Evolutionary conservation across 2,113 vertebrate genomes (phyloP), one percentile per base, ranked within the genome.

Genomic region (Prionailurus viverrinus): DNA sequence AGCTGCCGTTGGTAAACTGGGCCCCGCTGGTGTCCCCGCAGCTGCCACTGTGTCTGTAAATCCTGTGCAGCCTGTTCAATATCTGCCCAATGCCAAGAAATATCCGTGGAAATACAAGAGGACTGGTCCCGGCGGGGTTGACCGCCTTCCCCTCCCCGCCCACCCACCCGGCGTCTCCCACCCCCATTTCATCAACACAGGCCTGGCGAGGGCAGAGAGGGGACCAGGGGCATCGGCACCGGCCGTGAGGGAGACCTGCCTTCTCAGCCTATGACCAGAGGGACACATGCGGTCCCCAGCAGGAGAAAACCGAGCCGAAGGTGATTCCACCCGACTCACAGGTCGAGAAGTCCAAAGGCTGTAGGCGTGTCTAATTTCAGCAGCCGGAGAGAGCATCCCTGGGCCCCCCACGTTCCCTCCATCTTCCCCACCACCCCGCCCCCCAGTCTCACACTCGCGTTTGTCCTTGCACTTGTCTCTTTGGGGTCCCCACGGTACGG

Each of bases 21-120:
- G 97, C 97, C 98, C 93, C 97, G 96, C 94, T 48, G 73, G 81
- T 61, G 23, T 96, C 98, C 97, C 96, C 93, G 92, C 78, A 86
- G 97, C 97, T 85, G 31, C 98, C 85, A 0, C 96, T 97, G 96
- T 94, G 97, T 98, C 98, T 97, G 92, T 96, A 97, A n/a, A 95
- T 97, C 98, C 98, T 94, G 95, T 98, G 90, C 98, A 97, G 97
- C 98, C 97, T 98, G 96, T 98, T 97, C 98, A 95, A 90, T 97
- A 97, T 98, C 98, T 98, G 97, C 98, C 98, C 97, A 87, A 96
- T 97, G 98, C 98, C 98, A 98, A 97, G 98, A 98, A 96, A 95
- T 97, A 94, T 69, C 94, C 58, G 79, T 98, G 98, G 98, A 98
- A 98, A 98, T 98, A 97, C 98, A 98, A 97, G 95, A 94, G 89